Base-by-base conservation (phyloP, 2,888 invertebrate species). In the Lottia scabra region DNA sequence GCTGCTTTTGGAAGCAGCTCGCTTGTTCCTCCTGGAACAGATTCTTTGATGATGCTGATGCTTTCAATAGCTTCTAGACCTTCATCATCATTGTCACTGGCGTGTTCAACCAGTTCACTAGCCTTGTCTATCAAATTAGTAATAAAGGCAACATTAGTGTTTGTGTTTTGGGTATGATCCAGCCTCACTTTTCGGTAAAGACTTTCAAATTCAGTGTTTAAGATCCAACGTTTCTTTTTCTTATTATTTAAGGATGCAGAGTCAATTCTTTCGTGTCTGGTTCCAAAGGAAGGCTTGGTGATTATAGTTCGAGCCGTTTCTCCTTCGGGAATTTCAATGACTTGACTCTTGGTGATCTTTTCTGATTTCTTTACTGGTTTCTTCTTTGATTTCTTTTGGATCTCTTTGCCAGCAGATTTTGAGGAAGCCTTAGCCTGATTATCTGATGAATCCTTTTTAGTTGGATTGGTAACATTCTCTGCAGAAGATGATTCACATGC, bases 161-260 rank as follows among this genome's bases (percentile, higher is more conserved):
- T 23, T 19, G 12, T 3, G 10, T 56, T n/a, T 13, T 56, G 19
- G 23, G 56, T 10, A 56, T 56, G 19, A 56, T 56, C 23, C 56
- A 56, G 19, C 15, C 13, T 19, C 10, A 56, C 56, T 13, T 56
- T 56, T 2, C 56, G 19, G 56, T 23, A 56, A 12, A 56, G 23
- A 19, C 56, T 56, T 56, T 56, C 56, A 56, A 56, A 56, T 56
- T 56, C 56, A 23, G 56, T 56, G 23, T 56, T 56, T 13, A 56
- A 19, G 23, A 56, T 56, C 56, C 56, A 56, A 10, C 56, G 12
- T 56, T 56, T 56, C 23, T 56, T 56, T 4, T 23, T 19, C 56
- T 56, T 56, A 23, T 56, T 19, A 13, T 23, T 10, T 19, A 56
- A 13, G 19, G 19, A 19, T 10, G 56, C 19, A 16, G 56, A 56